A percentile compares a stretch with the other conserved stretches of the same genome.
These are phyloP conservation scores for Trachelus stipa DNA, from an alignment of 2,888 invertebrate genomes.

Conservation along the genomic window DNA sequence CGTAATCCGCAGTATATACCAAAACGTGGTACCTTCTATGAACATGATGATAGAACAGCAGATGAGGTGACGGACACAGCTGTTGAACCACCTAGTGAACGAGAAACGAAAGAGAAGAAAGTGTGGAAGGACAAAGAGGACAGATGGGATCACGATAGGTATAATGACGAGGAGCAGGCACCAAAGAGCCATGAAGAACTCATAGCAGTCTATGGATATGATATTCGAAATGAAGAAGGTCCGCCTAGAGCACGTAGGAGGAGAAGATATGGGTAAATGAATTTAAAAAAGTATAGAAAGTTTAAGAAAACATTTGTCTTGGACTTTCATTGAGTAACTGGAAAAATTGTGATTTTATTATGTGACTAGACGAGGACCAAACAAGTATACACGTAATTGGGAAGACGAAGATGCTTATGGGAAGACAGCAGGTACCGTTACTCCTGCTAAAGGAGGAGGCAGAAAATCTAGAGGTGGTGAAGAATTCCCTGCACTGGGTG, in stretches of 20 bases:
- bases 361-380: conserved; percentile 82
- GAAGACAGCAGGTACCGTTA: conserved; percentile 66
- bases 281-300: not conserved
- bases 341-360: not conserved
- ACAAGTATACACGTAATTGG: conserved; percentile 92
- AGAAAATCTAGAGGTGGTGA: conserved; percentile 65
- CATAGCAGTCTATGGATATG: conserved; percentile 90
- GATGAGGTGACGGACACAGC: conserved; percentile 68
- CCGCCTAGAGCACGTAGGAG: conserved; percentile 89
- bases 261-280: conserved; percentile 82
- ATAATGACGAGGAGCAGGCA: conserved; percentile 82
- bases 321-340: not conserved
- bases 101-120: conserved; percentile 64
- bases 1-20: conserved; percentile 98
- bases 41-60: conserved; percentile 91
- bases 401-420: conserved; percentile 92
- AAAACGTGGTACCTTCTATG: conserved; percentile 95
- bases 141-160: conserved; percentile 91
- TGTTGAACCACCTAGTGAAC: conserved; percentile 50
- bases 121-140: conserved; percentile 74
- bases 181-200: conserved; percentile 90
- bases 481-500: conserved; percentile 71
- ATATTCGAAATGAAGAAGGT: conserved; percentile 92
- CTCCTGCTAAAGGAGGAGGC: conserved; percentile 49
- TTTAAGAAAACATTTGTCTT: not conserved